Evolutionary conservation across 2,888 invertebrate genomes (phyloP).

Genomic region (Autographa pulchrina): DNA sequence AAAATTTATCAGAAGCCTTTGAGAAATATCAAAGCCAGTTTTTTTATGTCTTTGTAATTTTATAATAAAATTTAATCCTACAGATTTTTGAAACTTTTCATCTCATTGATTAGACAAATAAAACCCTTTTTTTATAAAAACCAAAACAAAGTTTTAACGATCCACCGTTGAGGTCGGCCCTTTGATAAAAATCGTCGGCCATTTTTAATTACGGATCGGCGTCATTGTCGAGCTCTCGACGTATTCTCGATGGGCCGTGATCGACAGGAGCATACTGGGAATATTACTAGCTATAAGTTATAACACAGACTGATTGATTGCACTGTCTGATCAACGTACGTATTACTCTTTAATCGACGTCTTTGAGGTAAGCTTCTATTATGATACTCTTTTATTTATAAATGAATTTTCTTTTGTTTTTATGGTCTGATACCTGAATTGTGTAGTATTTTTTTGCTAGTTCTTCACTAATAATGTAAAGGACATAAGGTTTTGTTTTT

Average conservation of each 20-base stretch:
- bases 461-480: too few species aligned
- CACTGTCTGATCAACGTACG: slow-evolving; percentile 53
- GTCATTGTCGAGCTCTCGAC: slow-evolving; percentile 75
- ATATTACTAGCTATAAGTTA: slow-evolving; percentile 45
- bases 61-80: slow-evolving; percentile 8
- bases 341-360: slow-evolving; percentile 34
- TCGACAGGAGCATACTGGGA: slow-evolving; percentile 58
- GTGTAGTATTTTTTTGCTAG: too few species aligned
- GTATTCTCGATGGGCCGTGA: slow-evolving; percentile 72
- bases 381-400: not conserved
- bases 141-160: slow-evolving; percentile 71
- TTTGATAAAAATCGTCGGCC: slow-evolving; percentile 75
- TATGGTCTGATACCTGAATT: too few species aligned
- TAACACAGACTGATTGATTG: slow-evolving; percentile 57
- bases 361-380: slow-evolving; percentile 11
- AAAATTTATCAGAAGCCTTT: too few species aligned
- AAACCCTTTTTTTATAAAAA: slow-evolving; percentile 54
- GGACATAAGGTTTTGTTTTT: too few species aligned
- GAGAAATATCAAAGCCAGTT: too few species aligned
- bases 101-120: slow-evolving; percentile 21
- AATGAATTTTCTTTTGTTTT: not conserved
- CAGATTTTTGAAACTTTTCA: not conserved
- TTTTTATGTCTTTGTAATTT: too few species aligned
- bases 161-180: slow-evolving; percentile 58
- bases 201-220: slow-evolving; percentile 84